These are phyloP conservation scores for Anisognathus igniventris DNA, from an alignment of 2,797 vertebrate genomes.

Conservation along the genomic window DNA sequence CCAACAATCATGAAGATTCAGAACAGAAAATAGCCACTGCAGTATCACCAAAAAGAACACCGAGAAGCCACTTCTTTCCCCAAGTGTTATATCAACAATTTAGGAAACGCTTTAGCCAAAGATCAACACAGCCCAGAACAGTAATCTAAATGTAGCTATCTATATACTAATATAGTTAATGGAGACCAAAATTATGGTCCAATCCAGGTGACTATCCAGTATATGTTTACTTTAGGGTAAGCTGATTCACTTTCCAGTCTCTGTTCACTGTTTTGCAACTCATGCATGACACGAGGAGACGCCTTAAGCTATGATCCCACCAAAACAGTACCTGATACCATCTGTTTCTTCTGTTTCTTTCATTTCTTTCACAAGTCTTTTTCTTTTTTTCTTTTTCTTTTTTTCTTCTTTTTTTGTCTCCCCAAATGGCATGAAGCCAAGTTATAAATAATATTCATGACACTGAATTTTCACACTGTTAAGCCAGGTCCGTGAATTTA, in stretches of 20 bases:
- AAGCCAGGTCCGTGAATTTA: background rate
- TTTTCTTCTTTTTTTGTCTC: background rate
- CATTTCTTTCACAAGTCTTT: background rate
- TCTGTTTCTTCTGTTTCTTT: background rate
- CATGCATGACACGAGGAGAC: background rate
- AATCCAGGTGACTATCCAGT: background rate
- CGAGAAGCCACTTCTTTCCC: background rate
- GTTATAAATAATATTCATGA: background rate
- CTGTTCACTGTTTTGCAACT: background rate
- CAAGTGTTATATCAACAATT: background rate
- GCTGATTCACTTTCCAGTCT: background rate
- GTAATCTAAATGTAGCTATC: background rate
- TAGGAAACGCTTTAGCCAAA: background rate
- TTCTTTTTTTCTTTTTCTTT: background rate
- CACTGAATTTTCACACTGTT: background rate
- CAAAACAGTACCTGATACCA: background rate
- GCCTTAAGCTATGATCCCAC: background rate
- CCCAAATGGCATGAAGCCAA: background rate
- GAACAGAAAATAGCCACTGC: background rate
- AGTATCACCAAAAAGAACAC: background rate
- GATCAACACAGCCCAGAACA: background rate
- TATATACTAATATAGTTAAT: background rate
- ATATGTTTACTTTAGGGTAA: background rate
- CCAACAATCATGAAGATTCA: background rate
- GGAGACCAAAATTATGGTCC: background rate